phyloP scores from a whole-genome alignment of 2,888 invertebrate species.

The Oligia fasciuncula region DNA sequence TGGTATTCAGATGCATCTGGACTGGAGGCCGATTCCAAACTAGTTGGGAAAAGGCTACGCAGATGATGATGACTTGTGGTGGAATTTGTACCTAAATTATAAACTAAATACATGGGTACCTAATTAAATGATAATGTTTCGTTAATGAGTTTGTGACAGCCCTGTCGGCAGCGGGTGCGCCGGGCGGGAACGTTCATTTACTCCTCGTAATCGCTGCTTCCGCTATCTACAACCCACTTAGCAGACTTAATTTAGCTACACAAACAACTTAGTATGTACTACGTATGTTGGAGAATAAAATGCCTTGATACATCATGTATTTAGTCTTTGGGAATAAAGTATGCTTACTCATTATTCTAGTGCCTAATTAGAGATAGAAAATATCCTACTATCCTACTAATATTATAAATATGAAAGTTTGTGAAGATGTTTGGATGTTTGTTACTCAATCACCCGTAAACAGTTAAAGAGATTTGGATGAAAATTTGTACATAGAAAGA shows the following conservation, averaged over 20 bases:
- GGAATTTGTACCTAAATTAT: too few relatives aligned
- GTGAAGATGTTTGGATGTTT: too few relatives aligned
- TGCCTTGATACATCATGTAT: not conserved
- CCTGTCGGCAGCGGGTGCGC: conserved; percentile 49
- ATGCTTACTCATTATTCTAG: not conserved
- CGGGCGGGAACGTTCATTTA: conserved; percentile 78
- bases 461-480: too few relatives aligned
- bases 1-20: too few relatives aligned
- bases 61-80: too few relatives aligned
- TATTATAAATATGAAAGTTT: too few relatives aligned
- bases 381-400: too few relatives aligned
- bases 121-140: not conserved
- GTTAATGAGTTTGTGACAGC: conserved; percentile 30
- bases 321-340: not conserved
- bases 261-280: conserved; percentile 49
- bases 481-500: too few relatives aligned
- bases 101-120: not conserved
- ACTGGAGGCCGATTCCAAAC: too few relatives aligned
- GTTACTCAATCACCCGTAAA: too few relatives aligned
- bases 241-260: conserved; percentile 73
- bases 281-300: not conserved
- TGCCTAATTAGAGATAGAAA: not conserved
- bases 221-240: conserved; percentile 84
- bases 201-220: conserved; percentile 80
- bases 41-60: too few relatives aligned